Conservation (phyloP, 2,113 vertebrate species). For the Machaerirhynchus nigripectus region DNA sequence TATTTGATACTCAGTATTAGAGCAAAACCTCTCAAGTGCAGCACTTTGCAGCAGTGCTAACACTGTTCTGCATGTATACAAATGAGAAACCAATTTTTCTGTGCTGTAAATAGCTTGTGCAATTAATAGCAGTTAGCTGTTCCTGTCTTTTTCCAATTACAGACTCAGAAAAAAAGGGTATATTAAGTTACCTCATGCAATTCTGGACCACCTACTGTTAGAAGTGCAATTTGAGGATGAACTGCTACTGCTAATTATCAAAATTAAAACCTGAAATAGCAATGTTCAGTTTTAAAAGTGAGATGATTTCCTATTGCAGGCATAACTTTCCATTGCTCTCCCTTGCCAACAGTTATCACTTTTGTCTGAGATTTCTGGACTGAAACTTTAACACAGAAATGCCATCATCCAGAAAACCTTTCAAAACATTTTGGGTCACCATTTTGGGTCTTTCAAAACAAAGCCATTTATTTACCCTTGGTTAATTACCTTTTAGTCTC, state of each 20-base stretch:
- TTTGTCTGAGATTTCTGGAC: not conserved
- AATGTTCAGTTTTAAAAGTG: not conserved
- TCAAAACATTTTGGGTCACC: not conserved
- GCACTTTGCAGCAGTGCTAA: not conserved
- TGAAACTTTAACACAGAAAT: not conserved
- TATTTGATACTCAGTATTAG: not conserved
- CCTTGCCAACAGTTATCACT: not conserved
- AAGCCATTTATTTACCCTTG: not conserved
- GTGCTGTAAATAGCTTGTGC: not conserved
- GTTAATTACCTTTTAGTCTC: not conserved
- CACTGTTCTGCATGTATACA: not conserved
- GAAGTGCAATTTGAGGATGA: not conserved
- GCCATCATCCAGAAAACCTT: not conserved
- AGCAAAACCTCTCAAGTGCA: not conserved
- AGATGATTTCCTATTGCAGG: not conserved
- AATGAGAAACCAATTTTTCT: not conserved
- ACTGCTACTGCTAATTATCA: not conserved
- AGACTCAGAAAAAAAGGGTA: not conserved
- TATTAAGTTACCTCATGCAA: not conserved
- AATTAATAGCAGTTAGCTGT: not conserved
- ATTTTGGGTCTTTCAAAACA: not conserved
- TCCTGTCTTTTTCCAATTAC: slow-evolving; percentile 28
- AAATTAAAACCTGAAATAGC: slow-evolving; percentile 2
- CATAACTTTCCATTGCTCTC: not conserved
- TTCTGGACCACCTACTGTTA: not conserved